These are phyloP conservation scores for Passer domesticus DNA, from an alignment of 2,113 vertebrate genomes.

Conservation along the genomic window DNA sequence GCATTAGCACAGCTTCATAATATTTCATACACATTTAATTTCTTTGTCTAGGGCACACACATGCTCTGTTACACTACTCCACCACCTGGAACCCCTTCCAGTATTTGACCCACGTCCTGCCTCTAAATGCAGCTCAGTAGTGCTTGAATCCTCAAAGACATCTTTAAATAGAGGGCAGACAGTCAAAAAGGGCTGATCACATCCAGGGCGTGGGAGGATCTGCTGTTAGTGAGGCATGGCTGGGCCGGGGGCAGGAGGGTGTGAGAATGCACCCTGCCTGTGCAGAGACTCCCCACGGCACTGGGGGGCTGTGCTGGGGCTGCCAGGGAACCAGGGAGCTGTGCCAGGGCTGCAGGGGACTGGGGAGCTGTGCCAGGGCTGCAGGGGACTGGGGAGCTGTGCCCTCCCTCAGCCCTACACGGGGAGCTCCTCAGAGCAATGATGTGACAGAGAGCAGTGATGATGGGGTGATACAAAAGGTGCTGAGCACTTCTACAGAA, in stretches of 20 bases:
- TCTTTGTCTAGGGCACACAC: conserved; percentile 15
- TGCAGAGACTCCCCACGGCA: background rate
- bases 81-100: conserved; percentile 7
- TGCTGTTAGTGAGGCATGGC: rapidly evolving
- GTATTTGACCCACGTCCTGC: background rate
- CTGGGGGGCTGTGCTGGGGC: background rate
- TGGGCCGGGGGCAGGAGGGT: background rate
- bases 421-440: background rate
- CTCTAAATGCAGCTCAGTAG: background rate
- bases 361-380: background rate
- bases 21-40: background rate
- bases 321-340: background rate
- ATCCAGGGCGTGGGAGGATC: background rate
- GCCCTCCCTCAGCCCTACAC: background rate
- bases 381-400: background rate
- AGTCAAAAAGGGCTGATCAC: conserved; percentile 1
- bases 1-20: conserved; percentile 8
- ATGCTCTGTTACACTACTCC: background rate
- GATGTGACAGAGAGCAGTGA: background rate
- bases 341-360: background rate
- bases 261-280: background rate
- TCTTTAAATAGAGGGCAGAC: conserved; percentile 43
- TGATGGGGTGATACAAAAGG: background rate
- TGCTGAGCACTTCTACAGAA: background rate
- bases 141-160: background rate